Evolutionary conservation across 2,113 vertebrate genomes (phyloP).

Genomic region (Tachycineta bicolor): DNA sequence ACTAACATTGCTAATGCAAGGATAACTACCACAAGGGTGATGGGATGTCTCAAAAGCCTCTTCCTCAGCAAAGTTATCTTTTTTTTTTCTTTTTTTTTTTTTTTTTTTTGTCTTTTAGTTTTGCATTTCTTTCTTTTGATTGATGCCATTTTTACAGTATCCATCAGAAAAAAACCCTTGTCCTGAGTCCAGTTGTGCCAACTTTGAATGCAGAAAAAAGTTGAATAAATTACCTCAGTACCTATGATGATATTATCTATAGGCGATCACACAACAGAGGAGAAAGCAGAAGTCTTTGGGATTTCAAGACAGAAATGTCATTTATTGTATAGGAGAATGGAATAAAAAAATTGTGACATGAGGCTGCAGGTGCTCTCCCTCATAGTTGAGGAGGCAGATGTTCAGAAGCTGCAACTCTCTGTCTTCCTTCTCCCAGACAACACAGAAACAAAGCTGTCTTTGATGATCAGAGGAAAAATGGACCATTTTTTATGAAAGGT

Average conservation of each 20-base stretch:
- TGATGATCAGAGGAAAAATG: background rate
- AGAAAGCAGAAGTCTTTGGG: background rate
- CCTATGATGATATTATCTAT: background rate
- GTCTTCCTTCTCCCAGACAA: background rate
- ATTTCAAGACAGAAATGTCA: background rate
- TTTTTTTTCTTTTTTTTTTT: no score
- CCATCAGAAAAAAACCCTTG: background rate
- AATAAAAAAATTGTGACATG: background rate
- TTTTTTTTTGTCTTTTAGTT: background rate
- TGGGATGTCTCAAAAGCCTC: background rate
- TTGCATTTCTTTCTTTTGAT: background rate
- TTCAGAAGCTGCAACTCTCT: background rate
- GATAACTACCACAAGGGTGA: background rate
- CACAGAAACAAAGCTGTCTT: background rate
- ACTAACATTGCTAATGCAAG: background rate
- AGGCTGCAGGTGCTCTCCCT: background rate
- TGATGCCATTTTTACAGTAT: background rate
- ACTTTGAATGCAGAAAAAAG: background rate
- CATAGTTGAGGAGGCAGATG: background rate
- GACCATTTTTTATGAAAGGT: background rate
- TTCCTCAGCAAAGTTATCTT: background rate
- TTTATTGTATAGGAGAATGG: background rate
- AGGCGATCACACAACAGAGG: background rate
- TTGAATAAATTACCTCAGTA: background rate
- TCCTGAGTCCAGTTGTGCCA: background rate